A percentile compares a stretch with the other conserved stretches of the same genome.
phyloP scores from a whole-genome alignment of 2,888 invertebrate species.

The Panzeria rudis region DNA sequence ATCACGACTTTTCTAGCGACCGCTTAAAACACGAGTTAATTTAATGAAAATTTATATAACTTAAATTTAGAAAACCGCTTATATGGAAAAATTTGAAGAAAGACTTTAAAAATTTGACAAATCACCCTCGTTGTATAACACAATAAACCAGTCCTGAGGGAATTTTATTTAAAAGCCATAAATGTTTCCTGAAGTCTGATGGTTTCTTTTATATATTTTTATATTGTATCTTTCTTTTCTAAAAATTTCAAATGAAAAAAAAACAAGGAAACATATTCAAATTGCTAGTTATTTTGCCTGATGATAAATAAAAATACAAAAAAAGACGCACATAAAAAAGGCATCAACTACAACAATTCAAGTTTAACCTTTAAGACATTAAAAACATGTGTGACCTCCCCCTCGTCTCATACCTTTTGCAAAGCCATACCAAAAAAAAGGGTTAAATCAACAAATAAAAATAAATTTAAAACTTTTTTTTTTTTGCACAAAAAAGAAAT shows the following conservation, averaged over 20 bases:
- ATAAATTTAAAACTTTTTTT: slow-evolving; percentile 14
- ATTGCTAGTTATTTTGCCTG: slow-evolving; percentile 48
- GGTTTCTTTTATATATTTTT: background rate
- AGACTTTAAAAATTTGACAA: background rate
- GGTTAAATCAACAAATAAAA: slow-evolving; percentile 42
- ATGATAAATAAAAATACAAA: slow-evolving; percentile 9
- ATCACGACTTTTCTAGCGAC: no score
- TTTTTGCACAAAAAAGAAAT: slow-evolving; percentile 47
- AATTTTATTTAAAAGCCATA: slow-evolving; percentile 1
- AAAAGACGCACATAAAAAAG: background rate
- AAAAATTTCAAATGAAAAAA: background rate
- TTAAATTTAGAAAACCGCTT: no score
- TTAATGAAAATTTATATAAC: no score
- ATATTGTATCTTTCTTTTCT: background rate
- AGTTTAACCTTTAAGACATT: slow-evolving; percentile 53
- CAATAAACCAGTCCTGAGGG: background rate
- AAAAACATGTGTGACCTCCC: slow-evolving; percentile 62
- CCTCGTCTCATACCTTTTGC: background rate
- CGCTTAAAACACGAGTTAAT: no score
- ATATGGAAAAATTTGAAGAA: background rate
- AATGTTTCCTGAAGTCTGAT: background rate
- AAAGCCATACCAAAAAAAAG: slow-evolving; percentile 20
- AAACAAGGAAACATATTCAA: slow-evolving; percentile 41
- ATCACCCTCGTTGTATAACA: background rate
- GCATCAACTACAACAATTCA: background rate